These are phyloP conservation scores for Rotaria magnacalcarata DNA, from an alignment of 2,888 invertebrate genomes.

Conservation along the genomic window DNA sequence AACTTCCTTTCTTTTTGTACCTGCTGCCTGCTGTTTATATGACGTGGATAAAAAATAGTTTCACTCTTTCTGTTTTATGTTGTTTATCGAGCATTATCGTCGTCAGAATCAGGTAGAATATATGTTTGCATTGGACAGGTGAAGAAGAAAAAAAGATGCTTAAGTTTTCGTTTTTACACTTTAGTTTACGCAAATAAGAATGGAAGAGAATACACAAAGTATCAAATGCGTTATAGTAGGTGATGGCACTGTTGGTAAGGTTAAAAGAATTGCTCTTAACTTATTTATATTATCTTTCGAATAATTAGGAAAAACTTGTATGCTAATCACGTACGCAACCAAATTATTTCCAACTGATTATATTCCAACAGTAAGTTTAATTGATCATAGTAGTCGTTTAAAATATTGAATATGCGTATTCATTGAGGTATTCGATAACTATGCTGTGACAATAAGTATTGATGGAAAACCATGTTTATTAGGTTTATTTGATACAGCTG, in stretches of 20 bases:
- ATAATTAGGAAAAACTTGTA: conserved; percentile 80
- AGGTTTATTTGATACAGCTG: conserved; percentile 6
- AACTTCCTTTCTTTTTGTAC: background rate
- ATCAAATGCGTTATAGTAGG: conserved; percentile 96
- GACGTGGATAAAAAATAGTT: background rate
- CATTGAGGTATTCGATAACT: conserved; percentile 74
- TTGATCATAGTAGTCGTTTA: background rate
- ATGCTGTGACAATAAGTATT: conserved; percentile 98
- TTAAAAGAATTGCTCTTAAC: background rate
- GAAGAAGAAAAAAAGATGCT: background rate
- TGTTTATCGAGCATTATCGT: background rate
- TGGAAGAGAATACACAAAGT: conserved; percentile 71
- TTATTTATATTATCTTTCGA: background rate
- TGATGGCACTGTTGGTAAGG: conserved; percentile 85
- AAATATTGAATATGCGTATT: background rate
- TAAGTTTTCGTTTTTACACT: background rate
- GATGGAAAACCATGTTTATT: conserved; percentile 62
- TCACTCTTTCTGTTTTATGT: background rate
- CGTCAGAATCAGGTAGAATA: background rate
- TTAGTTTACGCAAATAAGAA: background rate
- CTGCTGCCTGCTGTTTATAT: background rate
- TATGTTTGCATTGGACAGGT: background rate
- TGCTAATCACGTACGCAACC: conserved; percentile 74
- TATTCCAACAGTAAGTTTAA: conserved; percentile 60
- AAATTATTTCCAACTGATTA: conserved; percentile 66